Evolutionary conservation across 2,888 invertebrate genomes (phyloP).

Genomic region (Diarsia dahlii): DNA sequence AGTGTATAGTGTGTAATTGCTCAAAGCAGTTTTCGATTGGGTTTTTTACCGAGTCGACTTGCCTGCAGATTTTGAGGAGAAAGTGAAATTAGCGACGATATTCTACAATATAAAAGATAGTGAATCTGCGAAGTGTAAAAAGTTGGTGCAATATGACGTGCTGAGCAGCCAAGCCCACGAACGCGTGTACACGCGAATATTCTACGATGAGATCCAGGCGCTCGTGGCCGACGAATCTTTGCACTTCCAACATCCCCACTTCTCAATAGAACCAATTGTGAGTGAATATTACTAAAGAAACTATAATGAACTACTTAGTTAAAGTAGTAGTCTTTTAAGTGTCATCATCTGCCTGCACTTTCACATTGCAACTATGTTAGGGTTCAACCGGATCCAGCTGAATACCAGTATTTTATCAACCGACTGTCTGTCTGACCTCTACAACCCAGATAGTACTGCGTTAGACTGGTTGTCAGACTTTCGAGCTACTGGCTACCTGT

Average conservation of each 20-base stretch:
- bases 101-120: slow-evolving; percentile 81
- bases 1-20: neutral
- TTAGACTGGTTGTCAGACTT: neutral
- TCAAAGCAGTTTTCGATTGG: neutral
- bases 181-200: slow-evolving; percentile 85
- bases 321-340: neutral
- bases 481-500: neutral
- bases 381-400: neutral
- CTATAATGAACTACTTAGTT: neutral
- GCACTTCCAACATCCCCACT: slow-evolving; percentile 83
- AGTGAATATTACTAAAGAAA: slow-evolving; percentile 65
- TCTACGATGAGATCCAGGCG: slow-evolving; percentile 85
- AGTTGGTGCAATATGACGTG: slow-evolving; percentile 84
- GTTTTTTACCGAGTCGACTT: neutral
- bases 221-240: slow-evolving; percentile 84
- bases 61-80: slow-evolving; percentile 84
- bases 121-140: slow-evolving; percentile 80
- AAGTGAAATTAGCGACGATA: slow-evolving; percentile 82
- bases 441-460: neutral
- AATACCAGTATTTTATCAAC: neutral
- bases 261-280: slow-evolving; percentile 90
- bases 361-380: neutral
- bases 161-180: slow-evolving; percentile 84
- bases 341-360: neutral
- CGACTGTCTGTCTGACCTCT: neutral